These are phyloP conservation scores for Crocallis elinguaria DNA, from an alignment of 2,888 invertebrate species.

Conservation along the genomic window DNA sequence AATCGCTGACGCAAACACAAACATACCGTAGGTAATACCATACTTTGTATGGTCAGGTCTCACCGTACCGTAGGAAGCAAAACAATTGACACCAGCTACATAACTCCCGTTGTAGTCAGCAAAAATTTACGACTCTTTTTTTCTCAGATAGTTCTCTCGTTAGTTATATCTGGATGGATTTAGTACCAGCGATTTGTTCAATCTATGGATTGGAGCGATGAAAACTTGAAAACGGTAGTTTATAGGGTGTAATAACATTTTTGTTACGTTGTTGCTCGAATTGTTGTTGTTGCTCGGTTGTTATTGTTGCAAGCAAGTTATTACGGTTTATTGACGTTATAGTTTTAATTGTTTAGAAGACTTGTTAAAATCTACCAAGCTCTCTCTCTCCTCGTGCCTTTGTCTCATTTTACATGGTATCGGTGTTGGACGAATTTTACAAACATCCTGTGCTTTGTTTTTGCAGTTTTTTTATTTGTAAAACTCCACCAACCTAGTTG, in stretches of 20 bases:
- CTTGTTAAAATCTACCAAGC: too few species aligned
- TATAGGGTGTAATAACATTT: constrained; percentile 25
- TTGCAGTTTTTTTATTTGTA: too few species aligned
- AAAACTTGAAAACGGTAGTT: constrained; percentile 25
- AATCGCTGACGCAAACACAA: too few species aligned
- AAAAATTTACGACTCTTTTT: constrained; percentile 79
- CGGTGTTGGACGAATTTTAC: too few species aligned
- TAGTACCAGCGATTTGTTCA: constrained; percentile 42
- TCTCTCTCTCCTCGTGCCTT: too few species aligned
- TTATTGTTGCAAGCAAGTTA: constrained; percentile 13
- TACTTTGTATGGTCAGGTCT: too few species aligned
- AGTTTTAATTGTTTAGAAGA: too few species aligned
- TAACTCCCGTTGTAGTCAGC: constrained; percentile 54
- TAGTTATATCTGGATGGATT: constrained; percentile 41
- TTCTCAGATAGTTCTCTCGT: constrained; percentile 66
- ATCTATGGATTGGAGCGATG: constrained; percentile 19
- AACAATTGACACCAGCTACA: constrained; percentile 75
- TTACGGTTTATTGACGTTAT: neutral
- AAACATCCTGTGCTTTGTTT: too few species aligned
- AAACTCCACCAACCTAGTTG: too few species aligned
- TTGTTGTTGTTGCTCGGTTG: constrained; percentile 12
- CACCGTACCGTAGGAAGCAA: constrained; percentile 41
- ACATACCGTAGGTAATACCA: too few species aligned
- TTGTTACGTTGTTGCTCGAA: constrained; percentile 13
- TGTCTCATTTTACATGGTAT: too few species aligned